Evolutionary conservation across 2,113 vertebrate genomes (phyloP).

Genomic region (Vombatus ursinus): DNA sequence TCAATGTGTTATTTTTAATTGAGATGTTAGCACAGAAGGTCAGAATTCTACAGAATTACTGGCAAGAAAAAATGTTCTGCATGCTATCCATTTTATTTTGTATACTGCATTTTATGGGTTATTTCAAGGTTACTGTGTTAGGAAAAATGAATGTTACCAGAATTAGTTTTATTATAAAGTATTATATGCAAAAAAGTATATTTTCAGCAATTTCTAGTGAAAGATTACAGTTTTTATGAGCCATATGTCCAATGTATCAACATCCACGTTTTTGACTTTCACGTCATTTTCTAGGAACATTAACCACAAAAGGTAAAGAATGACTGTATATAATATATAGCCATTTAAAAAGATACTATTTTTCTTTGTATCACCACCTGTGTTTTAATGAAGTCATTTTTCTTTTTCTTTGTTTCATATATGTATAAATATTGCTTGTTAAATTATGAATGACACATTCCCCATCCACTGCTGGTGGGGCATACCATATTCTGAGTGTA

Average conservation of each 20-base stretch:
- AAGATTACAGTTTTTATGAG: not conserved
- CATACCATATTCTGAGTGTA: not conserved
- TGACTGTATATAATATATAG: not conserved
- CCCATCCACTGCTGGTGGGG: not conserved
- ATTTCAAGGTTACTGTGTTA: not conserved
- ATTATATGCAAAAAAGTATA: not conserved
- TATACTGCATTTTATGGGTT: not conserved
- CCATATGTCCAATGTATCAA: not conserved
- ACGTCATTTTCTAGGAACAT: not conserved
- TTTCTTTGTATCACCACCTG: no score
- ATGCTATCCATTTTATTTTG: not conserved
- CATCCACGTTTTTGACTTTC: not conserved
- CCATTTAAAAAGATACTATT: not conserved
- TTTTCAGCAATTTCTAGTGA: not conserved
- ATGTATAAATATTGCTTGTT: not conserved
- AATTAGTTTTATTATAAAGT: not conserved
- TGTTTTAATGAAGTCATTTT: not conserved
- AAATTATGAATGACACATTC: not conserved
- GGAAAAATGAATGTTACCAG: not conserved
- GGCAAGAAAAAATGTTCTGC: not conserved
- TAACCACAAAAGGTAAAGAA: not conserved
- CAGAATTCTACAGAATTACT: not conserved
- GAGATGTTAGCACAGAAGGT: not conserved
- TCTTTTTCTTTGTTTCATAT: not conserved
- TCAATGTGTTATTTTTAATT: not conserved